Evolutionary conservation across 2,797 vertebrate species (phyloP).

Genomic region (Clamator glandarius): DNA sequence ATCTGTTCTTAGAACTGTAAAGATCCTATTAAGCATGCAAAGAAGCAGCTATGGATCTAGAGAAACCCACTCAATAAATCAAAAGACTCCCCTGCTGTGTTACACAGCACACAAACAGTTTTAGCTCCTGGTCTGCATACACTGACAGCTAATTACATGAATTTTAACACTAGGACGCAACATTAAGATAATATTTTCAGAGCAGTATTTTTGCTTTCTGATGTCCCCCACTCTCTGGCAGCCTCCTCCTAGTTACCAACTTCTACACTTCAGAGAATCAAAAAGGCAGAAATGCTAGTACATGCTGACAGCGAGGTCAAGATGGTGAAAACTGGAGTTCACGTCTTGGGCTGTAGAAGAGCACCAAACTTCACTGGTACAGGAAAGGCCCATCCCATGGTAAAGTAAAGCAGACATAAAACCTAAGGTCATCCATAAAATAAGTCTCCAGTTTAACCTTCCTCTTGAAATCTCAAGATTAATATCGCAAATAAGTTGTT

Average conservation of each 20-base stretch:
- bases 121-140: constrained; percentile 15
- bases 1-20: constrained; percentile 67
- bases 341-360: background rate
- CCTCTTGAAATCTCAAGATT: constrained; percentile 9
- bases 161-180: constrained; percentile 41
- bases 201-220: background rate
- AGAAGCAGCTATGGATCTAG: constrained; percentile 31
- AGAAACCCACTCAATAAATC: constrained; percentile 58
- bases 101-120: constrained; percentile 17
- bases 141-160: constrained; percentile 34
- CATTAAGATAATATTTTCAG: background rate
- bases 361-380: background rate
- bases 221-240: background rate
- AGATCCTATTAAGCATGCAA: constrained; percentile 65
- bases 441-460: constrained; percentile 5
- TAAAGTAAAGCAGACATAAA: background rate
- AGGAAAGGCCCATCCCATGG: background rate
- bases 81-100: constrained; percentile 48
- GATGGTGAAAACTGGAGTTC: background rate
- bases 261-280: background rate
- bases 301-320: background rate
- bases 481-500: constrained; percentile 15
- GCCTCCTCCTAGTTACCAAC: background rate
- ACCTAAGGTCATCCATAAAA: background rate
- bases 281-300: background rate